Evolutionary conservation across 2,113 vertebrate species (phyloP).

Genomic region (Alligator mississippiensis): DNA sequence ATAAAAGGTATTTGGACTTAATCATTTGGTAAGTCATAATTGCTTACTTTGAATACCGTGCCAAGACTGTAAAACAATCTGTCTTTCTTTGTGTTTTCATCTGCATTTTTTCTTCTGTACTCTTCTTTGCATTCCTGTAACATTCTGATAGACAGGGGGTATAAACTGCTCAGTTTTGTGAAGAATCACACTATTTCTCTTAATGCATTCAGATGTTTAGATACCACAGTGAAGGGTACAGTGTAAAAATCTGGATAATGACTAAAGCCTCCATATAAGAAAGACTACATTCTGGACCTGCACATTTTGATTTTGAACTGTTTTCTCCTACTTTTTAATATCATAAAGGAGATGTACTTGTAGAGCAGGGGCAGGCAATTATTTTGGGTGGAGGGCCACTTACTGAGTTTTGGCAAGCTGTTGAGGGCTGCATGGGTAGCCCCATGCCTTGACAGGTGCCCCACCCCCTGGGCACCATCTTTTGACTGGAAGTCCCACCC

Average conservation of each 20-base stretch:
- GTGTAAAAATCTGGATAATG: neutral
- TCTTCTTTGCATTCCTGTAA: neutral
- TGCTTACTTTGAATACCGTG: neutral
- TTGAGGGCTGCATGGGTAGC: no score
- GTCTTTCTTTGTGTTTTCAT: neutral
- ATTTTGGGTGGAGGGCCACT: no score
- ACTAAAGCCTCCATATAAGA: neutral
- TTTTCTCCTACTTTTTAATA: neutral
- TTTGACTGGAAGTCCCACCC: no score
- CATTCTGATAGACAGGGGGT: neutral
- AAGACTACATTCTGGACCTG: neutral
- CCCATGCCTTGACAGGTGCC: no score
- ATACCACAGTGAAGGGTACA: neutral
- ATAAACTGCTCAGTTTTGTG: neutral
- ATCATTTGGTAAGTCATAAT: neutral
- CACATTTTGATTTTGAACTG: neutral
- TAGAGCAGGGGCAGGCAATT: neutral
- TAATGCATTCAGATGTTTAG: neutral
- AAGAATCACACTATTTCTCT: rapidly evolving
- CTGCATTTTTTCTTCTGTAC: neutral
- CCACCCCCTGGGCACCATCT: no score
- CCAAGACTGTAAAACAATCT: neutral
- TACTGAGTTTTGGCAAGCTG: no score
- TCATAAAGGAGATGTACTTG: rapidly evolving
- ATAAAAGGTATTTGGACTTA: neutral